Evolutionary conservation across 2,113 vertebrate species (phyloP).

Genomic region (Camelus bactrianus): DNA sequence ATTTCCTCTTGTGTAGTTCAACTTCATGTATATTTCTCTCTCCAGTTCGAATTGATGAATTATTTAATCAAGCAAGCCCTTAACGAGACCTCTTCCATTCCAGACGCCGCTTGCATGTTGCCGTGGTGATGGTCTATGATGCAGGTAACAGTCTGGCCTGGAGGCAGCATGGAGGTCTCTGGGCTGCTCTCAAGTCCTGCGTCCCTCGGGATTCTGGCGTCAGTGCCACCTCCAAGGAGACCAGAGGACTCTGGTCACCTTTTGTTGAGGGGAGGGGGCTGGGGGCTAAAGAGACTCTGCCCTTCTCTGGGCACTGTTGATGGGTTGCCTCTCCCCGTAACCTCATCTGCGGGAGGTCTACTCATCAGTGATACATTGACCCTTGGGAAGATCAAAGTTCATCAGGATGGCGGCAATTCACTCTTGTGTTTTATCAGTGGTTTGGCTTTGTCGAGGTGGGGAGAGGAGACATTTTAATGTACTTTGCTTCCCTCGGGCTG

Average conservation of each 20-base stretch:
- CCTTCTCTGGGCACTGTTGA: background rate
- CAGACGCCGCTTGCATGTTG: background rate
- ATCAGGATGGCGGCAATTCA: slow-evolving; percentile 52
- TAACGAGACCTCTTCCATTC: background rate
- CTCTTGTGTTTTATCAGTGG: slow-evolving; percentile 74
- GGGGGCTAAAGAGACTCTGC: background rate
- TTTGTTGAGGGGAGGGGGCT: background rate
- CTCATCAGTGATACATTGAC: slow-evolving; percentile 67
- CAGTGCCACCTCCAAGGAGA: background rate
- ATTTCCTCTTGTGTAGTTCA: background rate
- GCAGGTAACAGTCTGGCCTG: background rate
- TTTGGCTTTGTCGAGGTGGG: slow-evolving; percentile 72
- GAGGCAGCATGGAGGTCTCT: background rate
- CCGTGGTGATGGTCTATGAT: background rate
- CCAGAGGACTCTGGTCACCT: background rate
- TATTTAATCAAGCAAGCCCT: background rate
- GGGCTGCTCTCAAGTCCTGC: background rate
- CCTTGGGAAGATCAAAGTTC: slow-evolving; percentile 74
- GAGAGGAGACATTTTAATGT: background rate
- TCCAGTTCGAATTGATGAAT: background rate
- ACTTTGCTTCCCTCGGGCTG: background rate
- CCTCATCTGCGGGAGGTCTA: background rate
- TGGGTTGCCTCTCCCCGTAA: slow-evolving; percentile 55
- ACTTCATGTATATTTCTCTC: background rate
- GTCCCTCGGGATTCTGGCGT: background rate